Evolutionary conservation across 2,113 vertebrate species (phyloP).

Genomic region (Peromyscus leucopus): DNA sequence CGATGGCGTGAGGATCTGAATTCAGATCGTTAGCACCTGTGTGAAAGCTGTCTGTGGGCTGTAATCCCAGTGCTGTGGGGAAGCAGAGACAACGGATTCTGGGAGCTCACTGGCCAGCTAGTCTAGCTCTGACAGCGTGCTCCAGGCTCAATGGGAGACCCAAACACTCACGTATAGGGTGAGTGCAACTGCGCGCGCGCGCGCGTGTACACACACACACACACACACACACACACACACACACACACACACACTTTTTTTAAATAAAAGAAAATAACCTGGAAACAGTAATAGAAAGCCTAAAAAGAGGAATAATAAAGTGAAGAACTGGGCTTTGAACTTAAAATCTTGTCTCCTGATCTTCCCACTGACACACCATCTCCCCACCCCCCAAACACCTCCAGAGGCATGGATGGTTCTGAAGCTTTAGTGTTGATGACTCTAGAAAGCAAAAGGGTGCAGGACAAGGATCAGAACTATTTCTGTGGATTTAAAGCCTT

Average conservation of each 20-base stretch:
- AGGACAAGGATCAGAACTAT: neutral
- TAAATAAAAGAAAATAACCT: neutral
- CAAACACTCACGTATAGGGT: neutral
- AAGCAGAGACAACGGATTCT: neutral
- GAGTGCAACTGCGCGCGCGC: neutral
- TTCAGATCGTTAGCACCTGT: neutral
- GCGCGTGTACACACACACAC: neutral
- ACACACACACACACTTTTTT: neutral
- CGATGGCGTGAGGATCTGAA: neutral
- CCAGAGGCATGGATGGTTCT: neutral
- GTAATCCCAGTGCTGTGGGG: neutral
- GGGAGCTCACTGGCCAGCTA: neutral
- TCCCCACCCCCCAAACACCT: neutral
- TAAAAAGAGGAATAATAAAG: neutral
- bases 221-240: neutral
- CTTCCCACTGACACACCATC: rapidly evolving
- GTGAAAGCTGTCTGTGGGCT: neutral
- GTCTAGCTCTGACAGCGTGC: neutral
- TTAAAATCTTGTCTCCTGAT: neutral
- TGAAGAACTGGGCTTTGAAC: neutral
- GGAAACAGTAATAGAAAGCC: neutral
- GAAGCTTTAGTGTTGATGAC: neutral
- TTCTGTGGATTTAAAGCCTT: neutral
- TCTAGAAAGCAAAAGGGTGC: neutral
- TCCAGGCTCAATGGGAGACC: neutral